Percentiles rank a stretch among this genome's conserved stretches.
Conservation (phyloP, 2,113 vertebrate species). For the Rutilus rutilus region DNA sequence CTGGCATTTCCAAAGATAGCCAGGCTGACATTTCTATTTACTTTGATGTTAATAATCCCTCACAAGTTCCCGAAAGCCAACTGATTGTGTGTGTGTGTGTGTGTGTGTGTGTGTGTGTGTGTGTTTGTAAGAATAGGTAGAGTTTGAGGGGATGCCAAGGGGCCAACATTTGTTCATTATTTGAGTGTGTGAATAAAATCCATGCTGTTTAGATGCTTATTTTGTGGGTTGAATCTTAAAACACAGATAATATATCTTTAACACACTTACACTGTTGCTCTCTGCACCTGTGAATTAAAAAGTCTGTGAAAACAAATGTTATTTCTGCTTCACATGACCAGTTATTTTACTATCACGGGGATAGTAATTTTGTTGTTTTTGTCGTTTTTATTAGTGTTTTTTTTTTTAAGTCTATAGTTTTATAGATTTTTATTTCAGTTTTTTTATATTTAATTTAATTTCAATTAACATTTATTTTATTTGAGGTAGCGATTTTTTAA, state of each 20-base stretch:
- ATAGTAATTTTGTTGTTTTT: background rate
- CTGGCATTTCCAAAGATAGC: constrained; percentile 96
- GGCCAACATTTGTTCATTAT: background rate
- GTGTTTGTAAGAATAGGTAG: background rate
- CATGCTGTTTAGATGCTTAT: background rate
- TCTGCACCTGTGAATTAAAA: background rate
- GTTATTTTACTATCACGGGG: background rate
- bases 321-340: background rate
- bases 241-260: background rate
- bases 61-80: constrained; percentile 82
- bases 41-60: constrained; percentile 99
- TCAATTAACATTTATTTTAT: background rate
- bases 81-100: constrained; percentile 57
- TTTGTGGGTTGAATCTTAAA: background rate
- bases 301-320: background rate
- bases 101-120: background rate
- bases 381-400: background rate
- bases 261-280: background rate
- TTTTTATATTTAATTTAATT: background rate
- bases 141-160: background rate
- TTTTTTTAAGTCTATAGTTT: background rate
- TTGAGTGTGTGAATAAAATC: background rate
- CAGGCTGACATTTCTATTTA: constrained; percentile 92
- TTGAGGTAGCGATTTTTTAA: too few species aligned
- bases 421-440: background rate